A percentile compares a stretch with the other conserved stretches of the same genome.
phyloP scores from a whole-genome alignment of 2,113 vertebrate genomes.

The Cardinalis cardinalis region DNA sequence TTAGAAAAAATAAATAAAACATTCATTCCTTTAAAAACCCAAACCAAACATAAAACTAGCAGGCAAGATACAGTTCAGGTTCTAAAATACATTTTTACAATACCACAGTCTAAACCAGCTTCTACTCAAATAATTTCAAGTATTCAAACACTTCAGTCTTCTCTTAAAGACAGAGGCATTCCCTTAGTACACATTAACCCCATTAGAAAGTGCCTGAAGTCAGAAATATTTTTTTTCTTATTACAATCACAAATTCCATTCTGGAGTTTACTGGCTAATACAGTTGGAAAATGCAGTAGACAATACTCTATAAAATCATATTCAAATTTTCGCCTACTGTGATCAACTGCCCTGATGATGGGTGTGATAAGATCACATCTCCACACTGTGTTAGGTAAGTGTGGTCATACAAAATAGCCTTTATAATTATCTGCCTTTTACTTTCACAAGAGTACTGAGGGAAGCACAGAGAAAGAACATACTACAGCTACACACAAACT shows the following conservation, averaged over 20 bases:
- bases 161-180: neutral
- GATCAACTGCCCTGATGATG: neutral
- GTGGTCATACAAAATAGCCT: neutral
- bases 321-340: neutral
- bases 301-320: neutral
- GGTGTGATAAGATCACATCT: neutral
- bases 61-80: neutral
- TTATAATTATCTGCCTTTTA: neutral
- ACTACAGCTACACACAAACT: neutral
- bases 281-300: neutral
- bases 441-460: neutral
- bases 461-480: neutral
- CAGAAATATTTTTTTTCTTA: neutral
- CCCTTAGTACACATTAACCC: neutral
- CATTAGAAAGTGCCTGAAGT: neutral
- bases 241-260: neutral
- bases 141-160: neutral
- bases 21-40: neutral
- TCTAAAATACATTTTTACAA: neutral
- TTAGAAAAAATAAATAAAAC: neutral
- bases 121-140: neutral
- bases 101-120: neutral
- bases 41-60: neutral
- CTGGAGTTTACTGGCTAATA: neutral
- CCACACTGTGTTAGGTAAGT: neutral